Percentiles rank a stretch among this genome's conserved stretches.
Evolutionary conservation across 2,888 invertebrate genomes (phyloP).

Genomic region (Amiota communis): DNA sequence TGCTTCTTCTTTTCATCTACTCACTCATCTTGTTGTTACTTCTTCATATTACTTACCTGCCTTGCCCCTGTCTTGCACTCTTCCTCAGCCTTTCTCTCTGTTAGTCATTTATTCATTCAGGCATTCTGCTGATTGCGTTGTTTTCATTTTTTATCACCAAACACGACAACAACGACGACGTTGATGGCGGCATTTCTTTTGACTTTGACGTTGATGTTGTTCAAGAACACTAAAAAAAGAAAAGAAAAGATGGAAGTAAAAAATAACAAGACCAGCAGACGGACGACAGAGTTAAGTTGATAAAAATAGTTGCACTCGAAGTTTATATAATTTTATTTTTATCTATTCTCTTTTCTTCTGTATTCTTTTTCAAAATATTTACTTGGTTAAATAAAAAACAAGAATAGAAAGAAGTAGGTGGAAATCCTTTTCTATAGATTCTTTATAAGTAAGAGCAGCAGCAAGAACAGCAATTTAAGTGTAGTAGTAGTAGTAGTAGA

Average conservation of each 20-base stretch:
- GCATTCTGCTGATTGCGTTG: not conserved
- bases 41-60: not conserved
- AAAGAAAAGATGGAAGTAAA: too few relatives aligned
- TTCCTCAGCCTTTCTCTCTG: not conserved
- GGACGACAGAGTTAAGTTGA: constrained; percentile 5
- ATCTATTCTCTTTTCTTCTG: not conserved
- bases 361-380: not conserved
- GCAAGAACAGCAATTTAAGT: not conserved
- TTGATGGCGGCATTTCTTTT: constrained; percentile 34
- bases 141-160: constrained; percentile 34
- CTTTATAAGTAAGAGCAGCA: not conserved
- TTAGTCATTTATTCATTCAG: not conserved
- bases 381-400: too few relatives aligned
- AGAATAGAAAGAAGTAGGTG: too few relatives aligned
- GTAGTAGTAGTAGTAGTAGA: too few relatives aligned
- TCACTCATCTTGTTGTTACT: not conserved
- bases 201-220: not conserved
- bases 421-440: too few relatives aligned
- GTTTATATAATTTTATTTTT: constrained; percentile 9
- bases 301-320: constrained; percentile 31
- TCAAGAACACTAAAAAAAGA: too few relatives aligned
- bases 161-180: not conserved
- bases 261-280: not conserved
- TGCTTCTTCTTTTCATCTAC: not conserved
- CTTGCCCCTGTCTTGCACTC: too few relatives aligned